Conservation (phyloP, 2,113 vertebrate species). For the Dromaius novaehollandiae region DNA sequence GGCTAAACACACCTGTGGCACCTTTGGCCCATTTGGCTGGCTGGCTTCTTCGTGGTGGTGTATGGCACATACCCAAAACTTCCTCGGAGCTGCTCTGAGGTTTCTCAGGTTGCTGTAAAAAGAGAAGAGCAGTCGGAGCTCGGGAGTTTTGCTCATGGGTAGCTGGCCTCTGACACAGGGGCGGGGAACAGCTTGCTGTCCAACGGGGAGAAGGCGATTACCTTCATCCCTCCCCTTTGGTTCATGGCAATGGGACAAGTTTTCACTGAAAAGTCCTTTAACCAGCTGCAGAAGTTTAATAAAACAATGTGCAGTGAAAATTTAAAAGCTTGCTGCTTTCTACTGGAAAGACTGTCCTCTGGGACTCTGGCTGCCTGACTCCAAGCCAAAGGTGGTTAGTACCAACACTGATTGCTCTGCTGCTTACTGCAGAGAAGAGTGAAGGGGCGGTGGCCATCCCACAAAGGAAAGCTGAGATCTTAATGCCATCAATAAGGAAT, state of each 20-base stretch:
- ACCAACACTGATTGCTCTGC: not conserved
- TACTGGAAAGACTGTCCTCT: not conserved
- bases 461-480: slow-evolving; percentile 27
- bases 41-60: not conserved
- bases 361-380: not conserved
- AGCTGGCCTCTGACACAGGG: not conserved
- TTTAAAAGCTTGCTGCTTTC: not conserved
- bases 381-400: not conserved
- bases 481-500: slow-evolving; percentile 1
- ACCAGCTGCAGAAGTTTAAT: not conserved
- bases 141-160: not conserved
- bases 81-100: not conserved
- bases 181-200: not conserved
- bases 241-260: not conserved
- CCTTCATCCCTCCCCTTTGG: not conserved
- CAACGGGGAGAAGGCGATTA: not conserved
- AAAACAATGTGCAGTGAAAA: not conserved
- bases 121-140: not conserved
- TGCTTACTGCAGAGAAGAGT: not conserved
- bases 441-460: not conserved
- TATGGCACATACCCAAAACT: not conserved
- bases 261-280: not conserved
- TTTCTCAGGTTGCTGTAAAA: not conserved
- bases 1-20: not conserved
- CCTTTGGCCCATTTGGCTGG: slow-evolving; percentile 49